Base-by-base conservation (phyloP, 2,888 invertebrate species). In the Anoplius nigerrimus region DNA sequence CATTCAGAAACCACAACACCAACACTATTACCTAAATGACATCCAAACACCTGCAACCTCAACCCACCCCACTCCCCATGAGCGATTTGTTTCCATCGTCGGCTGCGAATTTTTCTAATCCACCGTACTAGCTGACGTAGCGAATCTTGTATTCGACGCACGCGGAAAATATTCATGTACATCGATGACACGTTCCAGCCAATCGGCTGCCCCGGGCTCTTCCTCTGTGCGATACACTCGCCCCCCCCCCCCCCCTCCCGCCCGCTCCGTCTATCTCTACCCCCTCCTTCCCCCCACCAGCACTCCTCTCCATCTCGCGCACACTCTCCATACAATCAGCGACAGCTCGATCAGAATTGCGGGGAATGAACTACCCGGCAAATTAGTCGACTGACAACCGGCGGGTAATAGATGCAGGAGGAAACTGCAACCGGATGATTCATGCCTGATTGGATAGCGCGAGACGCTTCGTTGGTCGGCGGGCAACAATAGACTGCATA, bases 341-440 rank as follows among this genome's bases (percentile, higher is more conserved):
- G 34, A 34, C 34, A 34, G 34, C 21, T 18, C 53, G 24, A 58
- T 71, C 69, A 69, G 74, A 77, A 81, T 79, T 82, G 79, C 77
- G 82, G 77, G 70, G 76, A 76, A 79, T 77, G 77, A 75, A 76
- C 79, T 75, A 75, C 76, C 78, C 80, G 74, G 79, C 80, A 83
- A 85, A 85, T 84, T 82, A 83, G 79, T 81, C 81, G 78, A 76
- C 77, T 81, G 82, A 82, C 84, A 81, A 82, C 73, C 69, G 71
- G 72, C 69, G 74, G 72, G 78, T 83, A 81, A 83, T 84, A 80
- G 82, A 81, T 76, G 77, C 74, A 75, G 74, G 79, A 81, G 82
- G 82, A 83, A 84, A 83, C 79, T 72, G 78, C 78, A 79, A 78
- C 80, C 80, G 81, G 80, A 82, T 83, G 83, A 82, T 81, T 79